phyloP scores from a whole-genome alignment of 2,113 vertebrate species.

The Poeciliopsis prolifica region DNA sequence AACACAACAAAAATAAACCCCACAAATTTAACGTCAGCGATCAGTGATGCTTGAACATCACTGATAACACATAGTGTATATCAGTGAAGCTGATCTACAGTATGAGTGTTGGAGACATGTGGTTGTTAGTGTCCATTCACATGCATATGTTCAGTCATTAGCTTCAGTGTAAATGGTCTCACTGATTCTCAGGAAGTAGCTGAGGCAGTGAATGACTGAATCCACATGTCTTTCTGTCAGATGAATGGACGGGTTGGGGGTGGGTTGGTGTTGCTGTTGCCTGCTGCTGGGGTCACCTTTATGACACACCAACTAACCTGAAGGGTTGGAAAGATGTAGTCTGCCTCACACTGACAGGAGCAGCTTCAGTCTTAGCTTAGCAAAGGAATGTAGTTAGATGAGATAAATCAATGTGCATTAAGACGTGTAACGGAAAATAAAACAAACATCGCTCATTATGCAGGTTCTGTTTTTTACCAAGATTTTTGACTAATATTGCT shows the following conservation, averaged over 20 bases:
- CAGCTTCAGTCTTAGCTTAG: conserved; percentile 6
- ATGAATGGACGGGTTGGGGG: not conserved
- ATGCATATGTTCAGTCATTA: too few species aligned
- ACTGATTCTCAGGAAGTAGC: conserved; percentile 13
- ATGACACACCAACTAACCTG: conserved; percentile 47
- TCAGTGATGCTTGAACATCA: not conserved
- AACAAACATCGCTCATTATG: not conserved
- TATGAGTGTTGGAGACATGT: too few species aligned
- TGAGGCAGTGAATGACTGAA: conserved; percentile 48
- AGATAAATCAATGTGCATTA: not conserved
- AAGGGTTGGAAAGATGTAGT: conserved; percentile 46
- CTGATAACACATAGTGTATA: not conserved
- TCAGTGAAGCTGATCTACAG: too few species aligned
- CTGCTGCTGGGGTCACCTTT: conserved; percentile 64
- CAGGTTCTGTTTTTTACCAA: too few species aligned
- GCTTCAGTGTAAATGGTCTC: not conserved
- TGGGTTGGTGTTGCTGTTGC: conserved; percentile 30
- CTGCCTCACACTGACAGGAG: conserved; percentile 49
- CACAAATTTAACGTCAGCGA: not conserved
- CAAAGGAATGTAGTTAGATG: not conserved
- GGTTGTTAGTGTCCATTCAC: too few species aligned
- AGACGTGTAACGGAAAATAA: not conserved
- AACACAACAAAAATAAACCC: too few species aligned
- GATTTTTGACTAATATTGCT: not conserved
- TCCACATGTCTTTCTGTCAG: conserved; percentile 64